Percentiles rank a stretch among this genome's conserved stretches.
Evolutionary conservation across 2,113 vertebrate species (phyloP).

Genomic region (Emydura subglobosa): DNA sequence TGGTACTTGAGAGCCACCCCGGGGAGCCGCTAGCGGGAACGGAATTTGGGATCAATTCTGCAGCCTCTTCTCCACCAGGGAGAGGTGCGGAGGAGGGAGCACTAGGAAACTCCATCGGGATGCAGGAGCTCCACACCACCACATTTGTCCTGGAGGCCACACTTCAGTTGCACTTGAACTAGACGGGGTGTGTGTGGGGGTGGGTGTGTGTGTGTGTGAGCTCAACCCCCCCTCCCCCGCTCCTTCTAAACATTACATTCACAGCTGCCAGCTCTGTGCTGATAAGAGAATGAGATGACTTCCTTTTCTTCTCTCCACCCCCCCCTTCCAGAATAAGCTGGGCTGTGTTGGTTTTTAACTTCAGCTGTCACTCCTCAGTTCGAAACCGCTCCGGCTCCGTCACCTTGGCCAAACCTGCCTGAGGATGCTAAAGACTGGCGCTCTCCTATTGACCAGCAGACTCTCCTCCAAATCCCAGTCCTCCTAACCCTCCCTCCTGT

Average conservation of each 20-base stretch:
- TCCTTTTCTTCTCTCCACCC: conserved; percentile 62
- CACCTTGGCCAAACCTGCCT: conserved; percentile 43
- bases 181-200: not conserved
- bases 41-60: not conserved
- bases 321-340: conserved; percentile 33
- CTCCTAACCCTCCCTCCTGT: conserved; percentile 26
- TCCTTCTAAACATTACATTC: conserved; percentile 3
- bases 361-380: not conserved
- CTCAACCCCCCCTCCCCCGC: not conserved
- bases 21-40: not conserved
- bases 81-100: not conserved
- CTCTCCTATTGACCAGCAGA: conserved; percentile 70
- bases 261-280: conserved; percentile 27
- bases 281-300: conserved; percentile 62
- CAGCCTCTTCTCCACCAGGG: not conserved
- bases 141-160: not conserved
- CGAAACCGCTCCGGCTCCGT: conserved; percentile 12
- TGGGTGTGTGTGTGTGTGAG: not conserved
- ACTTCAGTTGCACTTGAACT: no score
- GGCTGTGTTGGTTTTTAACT: not conserved
- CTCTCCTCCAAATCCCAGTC: not conserved
- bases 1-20: not conserved
- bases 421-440: conserved; percentile 74
- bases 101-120: not conserved
- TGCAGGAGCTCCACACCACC: not conserved